Evolutionary conservation across 2,797 vertebrate genomes (phyloP).

Genomic region (Acipenser ruthenus): DNA sequence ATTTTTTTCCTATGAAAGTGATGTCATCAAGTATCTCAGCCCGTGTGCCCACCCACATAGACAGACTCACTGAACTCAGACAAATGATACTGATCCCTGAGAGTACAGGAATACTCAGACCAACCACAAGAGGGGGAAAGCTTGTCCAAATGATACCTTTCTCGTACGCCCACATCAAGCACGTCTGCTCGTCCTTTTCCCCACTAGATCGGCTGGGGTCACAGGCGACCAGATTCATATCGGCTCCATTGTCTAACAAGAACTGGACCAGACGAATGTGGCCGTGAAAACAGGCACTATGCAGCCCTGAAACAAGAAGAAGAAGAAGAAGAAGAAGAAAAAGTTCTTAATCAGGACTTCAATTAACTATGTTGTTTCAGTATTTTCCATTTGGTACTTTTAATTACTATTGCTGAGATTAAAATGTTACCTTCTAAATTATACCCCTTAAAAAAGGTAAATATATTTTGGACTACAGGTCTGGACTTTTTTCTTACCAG

Average conservation of each 20-base stretch:
- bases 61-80: too few relatives aligned
- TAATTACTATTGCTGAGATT: conserved; percentile 7
- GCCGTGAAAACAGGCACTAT: conserved; percentile 89
- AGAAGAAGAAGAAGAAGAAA: not conserved
- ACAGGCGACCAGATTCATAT: conserved; percentile 91
- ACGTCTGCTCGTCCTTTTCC: conserved; percentile 94
- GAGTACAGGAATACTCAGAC: too few relatives aligned
- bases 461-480: not conserved
- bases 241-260: conserved; percentile 84
- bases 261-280: conserved; percentile 90
- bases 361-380: conserved; percentile 11
- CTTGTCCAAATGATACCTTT: conserved; percentile 61
- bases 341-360: not conserved
- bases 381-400: conserved; percentile 9
- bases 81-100: too few relatives aligned
- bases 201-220: conserved; percentile 94
- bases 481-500: conserved; percentile 56
- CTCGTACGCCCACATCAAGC: conserved; percentile 97
- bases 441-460: not conserved
- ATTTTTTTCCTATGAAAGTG: too few relatives aligned
- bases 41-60: too few relatives aligned
- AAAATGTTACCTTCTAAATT: not conserved
- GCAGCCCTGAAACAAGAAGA: conserved; percentile 58
- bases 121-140: too few relatives aligned
- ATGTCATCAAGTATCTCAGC: too few relatives aligned